phyloP scores from a whole-genome alignment of 2,797 vertebrate species.

The Scleropages formosus region DNA sequence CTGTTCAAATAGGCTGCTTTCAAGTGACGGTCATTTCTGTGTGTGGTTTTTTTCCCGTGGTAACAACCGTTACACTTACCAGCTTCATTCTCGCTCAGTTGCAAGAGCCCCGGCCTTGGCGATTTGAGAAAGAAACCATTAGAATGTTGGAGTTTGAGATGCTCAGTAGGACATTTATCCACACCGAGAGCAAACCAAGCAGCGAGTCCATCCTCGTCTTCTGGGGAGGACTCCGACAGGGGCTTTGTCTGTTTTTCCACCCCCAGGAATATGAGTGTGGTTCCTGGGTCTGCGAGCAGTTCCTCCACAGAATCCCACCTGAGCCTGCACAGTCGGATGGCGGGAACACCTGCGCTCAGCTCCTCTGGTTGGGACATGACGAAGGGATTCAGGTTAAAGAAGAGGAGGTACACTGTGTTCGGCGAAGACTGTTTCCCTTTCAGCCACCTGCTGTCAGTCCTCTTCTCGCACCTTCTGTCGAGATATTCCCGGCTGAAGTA shows the following conservation, averaged over 20 bases:
- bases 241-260: constrained; percentile 67
- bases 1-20: no score
- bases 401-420: constrained; percentile 78
- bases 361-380: constrained; percentile 55
- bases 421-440: constrained; percentile 66
- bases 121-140: constrained; percentile 75
- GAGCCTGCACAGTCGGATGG: constrained; percentile 74
- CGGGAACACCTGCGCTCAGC: constrained; percentile 52
- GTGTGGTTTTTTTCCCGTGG: no score
- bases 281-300: constrained; percentile 61
- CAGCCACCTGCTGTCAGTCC: constrained; percentile 78
- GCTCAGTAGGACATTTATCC: constrained; percentile 62
- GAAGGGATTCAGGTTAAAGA: constrained; percentile 81
- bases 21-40: no score
- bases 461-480: constrained; percentile 80
- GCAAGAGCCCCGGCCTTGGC: constrained; percentile 78
- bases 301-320: constrained; percentile 64
- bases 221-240: constrained; percentile 19
- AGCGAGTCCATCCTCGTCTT: constrained; percentile 65
- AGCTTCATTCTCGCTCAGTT: constrained; percentile 81
- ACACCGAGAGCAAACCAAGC: constrained; percentile 87
- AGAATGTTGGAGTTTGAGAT: constrained; percentile 65
- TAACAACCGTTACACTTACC: constrained; percentile 67
- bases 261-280: constrained; percentile 82
- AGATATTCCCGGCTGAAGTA: constrained; percentile 83